Percentiles rank a stretch among this genome's conserved stretches.
Evolutionary conservation across 2,888 invertebrate species (phyloP).

Genomic region (Campoletis raptor): DNA sequence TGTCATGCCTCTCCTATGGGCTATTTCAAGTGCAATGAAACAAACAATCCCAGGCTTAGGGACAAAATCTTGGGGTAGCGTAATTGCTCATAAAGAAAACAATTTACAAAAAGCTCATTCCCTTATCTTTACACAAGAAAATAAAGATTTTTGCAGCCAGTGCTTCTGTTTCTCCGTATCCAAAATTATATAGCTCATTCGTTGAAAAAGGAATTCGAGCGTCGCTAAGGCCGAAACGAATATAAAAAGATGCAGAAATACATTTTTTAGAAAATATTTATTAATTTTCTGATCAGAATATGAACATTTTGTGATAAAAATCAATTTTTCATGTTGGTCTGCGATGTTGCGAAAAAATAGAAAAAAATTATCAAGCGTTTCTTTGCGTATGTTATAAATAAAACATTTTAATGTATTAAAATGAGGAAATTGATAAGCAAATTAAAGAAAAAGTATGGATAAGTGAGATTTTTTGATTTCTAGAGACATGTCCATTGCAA

Average conservation of each 20-base stretch:
- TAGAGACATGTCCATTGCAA: not conserved
- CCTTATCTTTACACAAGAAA: not conserved
- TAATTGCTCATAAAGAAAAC: conserved; percentile 17
- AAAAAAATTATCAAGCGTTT: not conserved
- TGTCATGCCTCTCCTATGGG: conserved; percentile 5
- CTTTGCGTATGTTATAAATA: not conserved
- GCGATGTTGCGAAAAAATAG: not conserved
- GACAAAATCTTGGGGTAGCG: not conserved
- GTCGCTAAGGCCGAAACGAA: not conserved
- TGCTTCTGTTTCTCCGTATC: not conserved
- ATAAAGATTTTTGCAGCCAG: not conserved
- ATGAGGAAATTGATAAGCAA: not conserved
- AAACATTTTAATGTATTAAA: not conserved
- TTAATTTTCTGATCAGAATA: too few species aligned
- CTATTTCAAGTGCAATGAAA: not conserved
- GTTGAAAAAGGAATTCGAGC: not conserved
- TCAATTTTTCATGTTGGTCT: not conserved
- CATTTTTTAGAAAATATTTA: not conserved
- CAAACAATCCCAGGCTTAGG: not conserved
- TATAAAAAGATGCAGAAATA: not conserved
- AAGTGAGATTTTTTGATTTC: not conserved
- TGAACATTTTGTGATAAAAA: too few species aligned
- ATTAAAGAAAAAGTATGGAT: not conserved
- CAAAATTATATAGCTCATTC: not conserved
- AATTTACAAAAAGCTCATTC: not conserved